These are phyloP conservation scores for Polydrusus cervinus DNA, from an alignment of 2,888 invertebrate genomes.

Conservation along the genomic window DNA sequence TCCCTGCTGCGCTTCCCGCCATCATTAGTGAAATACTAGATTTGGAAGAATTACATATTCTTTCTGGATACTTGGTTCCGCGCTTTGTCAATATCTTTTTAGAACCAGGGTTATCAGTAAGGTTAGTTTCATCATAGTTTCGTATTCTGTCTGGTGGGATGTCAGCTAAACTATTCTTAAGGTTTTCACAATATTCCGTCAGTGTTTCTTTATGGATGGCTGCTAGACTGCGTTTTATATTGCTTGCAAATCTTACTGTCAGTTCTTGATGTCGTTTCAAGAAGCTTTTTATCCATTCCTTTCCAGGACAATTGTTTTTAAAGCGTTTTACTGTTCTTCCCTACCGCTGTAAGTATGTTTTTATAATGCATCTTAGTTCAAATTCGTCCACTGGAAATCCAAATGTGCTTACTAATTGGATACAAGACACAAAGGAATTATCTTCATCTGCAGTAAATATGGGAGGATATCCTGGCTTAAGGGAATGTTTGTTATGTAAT, in stretches of 20 bases:
- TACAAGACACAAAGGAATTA: neutral
- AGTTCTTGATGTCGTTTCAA: conserved; percentile 41
- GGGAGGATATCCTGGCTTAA: neutral
- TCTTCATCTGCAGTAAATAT: conserved; percentile 1
- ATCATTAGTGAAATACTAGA: conserved; percentile 61
- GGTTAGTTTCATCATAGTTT: conserved; percentile 56
- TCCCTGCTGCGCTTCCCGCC: conserved; percentile 59
- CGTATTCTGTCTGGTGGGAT: conserved; percentile 1
- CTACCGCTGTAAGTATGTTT: conserved; percentile 2
- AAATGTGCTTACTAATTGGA: neutral
- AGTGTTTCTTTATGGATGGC: conserved; percentile 20
- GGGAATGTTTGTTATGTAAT: neutral
- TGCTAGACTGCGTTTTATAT: conserved; percentile 36
- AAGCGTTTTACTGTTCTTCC: conserved; percentile 12
- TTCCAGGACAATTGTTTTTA: conserved; percentile 31
- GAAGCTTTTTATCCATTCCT: conserved; percentile 35
- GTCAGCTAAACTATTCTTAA: neutral
- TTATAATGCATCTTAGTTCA: neutral
- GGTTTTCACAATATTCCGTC: neutral
- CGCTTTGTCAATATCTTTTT: conserved; percentile 57
- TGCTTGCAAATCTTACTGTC: conserved; percentile 36
- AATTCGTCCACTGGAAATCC: conserved; percentile 2
- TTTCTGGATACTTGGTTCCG: too few species aligned
- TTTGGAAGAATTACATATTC: conserved; percentile 62
- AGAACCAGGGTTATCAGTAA: too few species aligned